Evolutionary conservation across 2,797 vertebrate species (phyloP).

Genomic region (Heterohyrax brucei): DNA sequence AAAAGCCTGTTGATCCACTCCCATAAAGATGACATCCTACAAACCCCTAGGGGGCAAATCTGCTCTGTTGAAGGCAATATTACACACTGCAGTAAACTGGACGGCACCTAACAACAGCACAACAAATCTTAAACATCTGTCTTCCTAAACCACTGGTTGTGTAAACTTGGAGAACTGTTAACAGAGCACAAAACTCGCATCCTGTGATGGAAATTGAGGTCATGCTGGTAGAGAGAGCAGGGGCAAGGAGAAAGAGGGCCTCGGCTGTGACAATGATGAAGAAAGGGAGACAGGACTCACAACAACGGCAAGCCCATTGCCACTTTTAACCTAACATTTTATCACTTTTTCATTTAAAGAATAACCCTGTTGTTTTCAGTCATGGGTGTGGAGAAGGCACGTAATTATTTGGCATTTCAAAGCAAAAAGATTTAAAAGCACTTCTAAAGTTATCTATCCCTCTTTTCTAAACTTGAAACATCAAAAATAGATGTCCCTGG

Average conservation of each 20-base stretch:
- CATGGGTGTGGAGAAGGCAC: conserved; percentile 57
- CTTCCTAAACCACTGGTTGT: conserved; percentile 55
- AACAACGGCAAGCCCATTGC: conserved; percentile 39
- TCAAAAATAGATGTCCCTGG: conserved; percentile 87
- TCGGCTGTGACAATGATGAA: conserved; percentile 29
- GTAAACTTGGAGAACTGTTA: conserved; percentile 13
- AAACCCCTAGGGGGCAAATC: too few species aligned
- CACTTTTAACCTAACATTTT: conserved; percentile 71
- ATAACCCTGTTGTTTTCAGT: conserved; percentile 61
- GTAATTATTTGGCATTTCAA: conserved; percentile 82
- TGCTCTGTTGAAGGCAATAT: neutral
- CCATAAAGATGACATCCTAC: too few species aligned
- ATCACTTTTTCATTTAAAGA: conserved; percentile 71
- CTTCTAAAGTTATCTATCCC: conserved; percentile 73
- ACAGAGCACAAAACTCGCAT: neutral
- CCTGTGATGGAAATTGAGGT: conserved; percentile 49
- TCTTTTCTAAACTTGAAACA: conserved; percentile 81
- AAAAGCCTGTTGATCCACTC: too few species aligned
- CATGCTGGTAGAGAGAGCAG: neutral
- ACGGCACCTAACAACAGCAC: neutral
- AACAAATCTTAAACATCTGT: neutral
- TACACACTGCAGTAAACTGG: neutral
- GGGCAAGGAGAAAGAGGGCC: neutral
- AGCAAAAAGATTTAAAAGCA: conserved; percentile 82
- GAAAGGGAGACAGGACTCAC: neutral